Base-by-base conservation (phyloP, 1,140 invertebrate species). In the Phymorhynchus buccinoides region DNA sequence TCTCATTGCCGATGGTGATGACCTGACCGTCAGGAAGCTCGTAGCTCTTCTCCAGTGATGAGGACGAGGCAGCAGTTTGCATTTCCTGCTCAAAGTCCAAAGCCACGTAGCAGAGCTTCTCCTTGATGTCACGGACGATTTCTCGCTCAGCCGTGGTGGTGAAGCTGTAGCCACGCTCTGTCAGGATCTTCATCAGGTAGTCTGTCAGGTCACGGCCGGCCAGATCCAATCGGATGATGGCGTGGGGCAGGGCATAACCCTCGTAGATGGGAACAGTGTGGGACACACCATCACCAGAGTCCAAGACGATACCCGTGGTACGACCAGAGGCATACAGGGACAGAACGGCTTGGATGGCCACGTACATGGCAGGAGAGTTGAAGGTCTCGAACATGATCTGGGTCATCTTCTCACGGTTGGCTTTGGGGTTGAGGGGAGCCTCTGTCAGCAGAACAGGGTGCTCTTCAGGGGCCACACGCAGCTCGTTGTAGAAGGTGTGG, bases 161-260 rank as follows among this genome's bases (percentile, higher is more conserved):
- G 96, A 99, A 99, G 30, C 96, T 96, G 95, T 98, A 98, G 89
- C 98, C 98, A 93, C 97, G 95, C 95, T 99, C 97, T 89, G 97
- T 98, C 88, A 98, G 95, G 97, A 90, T 89, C 95, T 98, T 98
- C 97, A 98, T 98, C 93, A 98, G 95, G 95, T 98, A 98, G 94
- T 98, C 97, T 89, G 97, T 99, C 91, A 99, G 95, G 94, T 98
- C 97, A 90, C 97, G 96, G 87, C 98, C 98, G 90, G 97, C 97
- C 93, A 98, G 94, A 93, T 98, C 97, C 91, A 98, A 93, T 95
- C 97, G 96, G 52, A 87, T 92, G 92, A 98, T 98, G 92, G 97
- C 97, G 89, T 95, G 95, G 71, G 95, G 95, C 96, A 95, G 90
- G 80, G 95, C 95, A 90, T 95, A 95, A 88, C 97, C 97, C 95